A percentile compares a stretch with the other conserved stretches of the same genome.
phyloP scores from a whole-genome alignment of 2,888 invertebrate species.

The Drosophila borborema region DNA sequence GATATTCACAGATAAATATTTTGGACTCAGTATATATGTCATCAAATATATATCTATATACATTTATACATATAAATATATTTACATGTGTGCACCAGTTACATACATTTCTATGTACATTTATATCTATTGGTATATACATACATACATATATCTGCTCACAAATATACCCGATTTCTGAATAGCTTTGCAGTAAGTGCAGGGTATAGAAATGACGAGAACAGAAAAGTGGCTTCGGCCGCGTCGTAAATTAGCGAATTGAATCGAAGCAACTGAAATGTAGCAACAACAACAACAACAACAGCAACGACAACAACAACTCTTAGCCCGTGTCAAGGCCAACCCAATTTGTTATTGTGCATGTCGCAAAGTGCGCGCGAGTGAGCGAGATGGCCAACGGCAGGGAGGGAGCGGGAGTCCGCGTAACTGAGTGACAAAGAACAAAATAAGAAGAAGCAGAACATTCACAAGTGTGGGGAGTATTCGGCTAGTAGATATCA shows the following conservation, averaged over 20 bases:
- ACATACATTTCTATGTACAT: neutral
- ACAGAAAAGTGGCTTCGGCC: constrained; percentile 24
- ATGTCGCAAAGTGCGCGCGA: constrained; percentile 4
- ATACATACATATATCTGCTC: neutral
- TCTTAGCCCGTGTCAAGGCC: constrained; percentile 64
- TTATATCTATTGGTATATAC: neutral
- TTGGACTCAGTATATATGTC: too few relatives aligned
- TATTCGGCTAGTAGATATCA: neutral
- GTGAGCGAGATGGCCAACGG: neutral
- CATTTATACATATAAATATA: neutral
- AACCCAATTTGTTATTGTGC: constrained; percentile 56
- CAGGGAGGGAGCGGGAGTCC: neutral
- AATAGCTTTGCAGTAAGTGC: neutral
- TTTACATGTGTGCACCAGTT: neutral
- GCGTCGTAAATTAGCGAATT: constrained; percentile 66
- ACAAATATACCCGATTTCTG: neutral
- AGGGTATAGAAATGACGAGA: constrained; percentile 12
- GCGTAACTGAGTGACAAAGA: constrained; percentile 9
- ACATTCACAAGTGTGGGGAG: neutral
- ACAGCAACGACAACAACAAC: constrained; percentile 28
- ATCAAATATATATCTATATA: neutral
- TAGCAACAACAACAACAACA: constrained; percentile 27
- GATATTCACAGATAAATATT: neutral
- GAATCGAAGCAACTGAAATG: constrained; percentile 46
- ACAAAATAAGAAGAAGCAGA: neutral